Percentiles rank a stretch among this genome's conserved stretches.
phyloP scores from a whole-genome alignment of 2,888 invertebrate species.

The Cephonodes hylas region DNA sequence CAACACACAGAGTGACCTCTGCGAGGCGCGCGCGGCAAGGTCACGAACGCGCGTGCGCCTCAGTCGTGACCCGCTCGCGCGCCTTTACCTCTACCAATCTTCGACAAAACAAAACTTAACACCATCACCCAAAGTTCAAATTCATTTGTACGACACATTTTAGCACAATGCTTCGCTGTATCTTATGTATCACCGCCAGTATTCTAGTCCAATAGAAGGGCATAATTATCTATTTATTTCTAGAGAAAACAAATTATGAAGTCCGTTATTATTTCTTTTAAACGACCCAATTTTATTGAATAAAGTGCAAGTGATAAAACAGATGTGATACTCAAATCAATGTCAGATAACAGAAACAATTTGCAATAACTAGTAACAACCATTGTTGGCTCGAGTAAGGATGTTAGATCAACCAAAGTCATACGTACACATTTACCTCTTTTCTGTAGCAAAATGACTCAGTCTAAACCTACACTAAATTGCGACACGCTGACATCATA shows the following conservation, averaged over 20 bases:
- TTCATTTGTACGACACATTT: constrained; percentile 42
- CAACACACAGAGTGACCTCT: constrained; percentile 75
- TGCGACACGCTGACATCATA: constrained; percentile 65
- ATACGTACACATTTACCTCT: constrained; percentile 15
- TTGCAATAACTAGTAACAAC: background rate
- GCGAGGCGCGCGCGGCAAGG: constrained; percentile 76
- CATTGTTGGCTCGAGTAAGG: background rate
- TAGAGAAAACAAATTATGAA: background rate
- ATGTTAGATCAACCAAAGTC: background rate
- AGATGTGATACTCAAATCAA: background rate
- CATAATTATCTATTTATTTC: constrained; percentile 2
- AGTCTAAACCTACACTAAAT: constrained; percentile 47
- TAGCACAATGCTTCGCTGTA: constrained; percentile 55
- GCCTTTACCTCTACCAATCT: constrained; percentile 45
- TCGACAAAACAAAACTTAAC: constrained; percentile 55
- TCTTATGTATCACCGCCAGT: constrained; percentile 49
- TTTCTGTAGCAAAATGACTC: constrained; percentile 43
- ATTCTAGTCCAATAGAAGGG: constrained; percentile 31
- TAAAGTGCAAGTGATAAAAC: background rate
- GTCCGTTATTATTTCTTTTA: background rate
- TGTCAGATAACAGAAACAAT: constrained; percentile 18
- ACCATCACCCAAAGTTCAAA: constrained; percentile 64
- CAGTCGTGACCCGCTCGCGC: constrained; percentile 79
- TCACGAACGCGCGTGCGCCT: constrained; percentile 79
- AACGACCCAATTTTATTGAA: background rate